Evolutionary conservation across 2,113 vertebrate genomes (phyloP).

Genomic region (Nerophis lumbriciformis): DNA sequence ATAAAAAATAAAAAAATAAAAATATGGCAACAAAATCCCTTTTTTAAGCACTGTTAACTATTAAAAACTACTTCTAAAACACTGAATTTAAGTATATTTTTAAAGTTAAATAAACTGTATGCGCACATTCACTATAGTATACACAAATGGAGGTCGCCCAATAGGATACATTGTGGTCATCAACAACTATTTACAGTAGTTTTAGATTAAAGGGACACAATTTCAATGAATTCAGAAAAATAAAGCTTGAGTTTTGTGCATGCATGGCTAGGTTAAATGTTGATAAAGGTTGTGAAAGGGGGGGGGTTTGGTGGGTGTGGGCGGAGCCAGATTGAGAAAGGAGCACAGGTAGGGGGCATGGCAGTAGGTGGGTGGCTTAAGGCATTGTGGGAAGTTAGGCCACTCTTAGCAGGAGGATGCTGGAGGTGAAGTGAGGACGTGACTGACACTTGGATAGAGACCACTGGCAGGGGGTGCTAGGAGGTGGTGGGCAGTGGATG

Average conservation of each 20-base stretch:
- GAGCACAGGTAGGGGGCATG: slow-evolving; percentile 34
- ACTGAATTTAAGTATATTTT: no score
- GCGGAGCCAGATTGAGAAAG: slow-evolving; percentile 14
- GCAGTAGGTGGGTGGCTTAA: slow-evolving; percentile 31
- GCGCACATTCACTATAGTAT: no score
- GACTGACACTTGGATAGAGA: slow-evolving; percentile 65
- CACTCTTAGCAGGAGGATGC: slow-evolving; percentile 52
- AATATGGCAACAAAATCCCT: no score
- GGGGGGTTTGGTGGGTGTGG: slow-evolving; percentile 7
- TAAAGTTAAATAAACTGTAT: no score
- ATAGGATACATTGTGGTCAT: no score
- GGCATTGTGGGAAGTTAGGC: slow-evolving; percentile 41
- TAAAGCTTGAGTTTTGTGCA: not conserved
- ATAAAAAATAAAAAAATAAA: no score
- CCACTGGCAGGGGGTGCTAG: slow-evolving; percentile 50
- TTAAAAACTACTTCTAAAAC: no score
- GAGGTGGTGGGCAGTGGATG: slow-evolving; percentile 42
- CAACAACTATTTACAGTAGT: no score
- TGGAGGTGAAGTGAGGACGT: slow-evolving; percentile 48
- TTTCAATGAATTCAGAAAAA: no score
- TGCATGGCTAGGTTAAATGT: slow-evolving; percentile 6
- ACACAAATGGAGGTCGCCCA: no score
- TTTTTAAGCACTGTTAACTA: no score
- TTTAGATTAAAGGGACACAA: no score
- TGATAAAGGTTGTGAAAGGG: slow-evolving; percentile 13